Base-by-base conservation (phyloP, 2,888 invertebrate genomes). In the Aphidoletes aphidimyza region DNA sequence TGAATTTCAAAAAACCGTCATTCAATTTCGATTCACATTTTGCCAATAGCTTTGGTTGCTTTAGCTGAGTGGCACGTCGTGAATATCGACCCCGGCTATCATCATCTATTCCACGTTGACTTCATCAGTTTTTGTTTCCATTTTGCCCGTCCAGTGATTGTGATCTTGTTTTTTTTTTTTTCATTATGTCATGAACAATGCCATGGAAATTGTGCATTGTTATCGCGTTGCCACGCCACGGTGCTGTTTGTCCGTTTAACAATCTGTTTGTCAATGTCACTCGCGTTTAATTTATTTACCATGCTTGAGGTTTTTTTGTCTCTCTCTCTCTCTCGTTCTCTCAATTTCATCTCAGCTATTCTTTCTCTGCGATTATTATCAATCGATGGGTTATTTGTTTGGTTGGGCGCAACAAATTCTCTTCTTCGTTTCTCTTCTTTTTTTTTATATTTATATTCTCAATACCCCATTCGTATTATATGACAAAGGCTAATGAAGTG, bases 231-330 rank as follows among this genome's bases (percentile, higher is more conserved):
- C 14, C 11, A 69, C 14, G 14, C 69, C 17, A 26, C 30, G 69
- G n/a, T 17, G 54, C 26, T 47, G 17, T 47, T 3, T 47, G 9
- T 17, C 2, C 17, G 19, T 54, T 22, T 22, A 54, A 54, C 14
- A 22, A 54, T 69, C 34, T 3, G 69, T 69, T 69, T 69, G 34
- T 69, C 69, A 69, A 11, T 14, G 34, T 69, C 69, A 17, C n/a
- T 69, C 11, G 34, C 69, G 30, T 69, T 69, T 69, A 69, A 69
- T 69, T 69, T 69, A 30, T 69, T 69, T 69, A n/a, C n/a, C n/a
- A n/a, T n/a, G n/a, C n/a, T n/a, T n/a, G n/a, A n/a, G n/a, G n/a
- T n/a, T n/a, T n/a, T n/a, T n/a, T n/a, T n/a, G n/a, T n/a, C n/a
- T n/a, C n/a, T n/a, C n/a, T n/a, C n/a, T n/a, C n/a, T n/a, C n/a